A percentile compares a stretch with the other conserved stretches of the same genome.
These are phyloP conservation scores for Acheta domesticus DNA, from an alignment of 2,888 invertebrate species.

Conservation along the genomic window DNA sequence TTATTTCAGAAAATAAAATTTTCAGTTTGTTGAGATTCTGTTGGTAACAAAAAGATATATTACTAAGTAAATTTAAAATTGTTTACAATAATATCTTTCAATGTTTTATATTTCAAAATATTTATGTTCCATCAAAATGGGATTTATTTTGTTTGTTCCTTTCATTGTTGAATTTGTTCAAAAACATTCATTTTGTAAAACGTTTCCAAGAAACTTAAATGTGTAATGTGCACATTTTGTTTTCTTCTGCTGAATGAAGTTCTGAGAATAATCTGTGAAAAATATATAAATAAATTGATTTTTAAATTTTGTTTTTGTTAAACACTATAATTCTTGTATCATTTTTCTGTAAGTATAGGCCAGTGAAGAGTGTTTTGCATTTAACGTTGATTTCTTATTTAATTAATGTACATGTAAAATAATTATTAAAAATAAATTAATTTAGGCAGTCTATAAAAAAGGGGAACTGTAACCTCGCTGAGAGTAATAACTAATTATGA, in stretches of 20 bases:
- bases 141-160: not conserved
- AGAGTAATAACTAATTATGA: not conserved
- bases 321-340: not conserved
- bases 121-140: not conserved
- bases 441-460: not conserved
- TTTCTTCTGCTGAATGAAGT: not conserved
- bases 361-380: not conserved
- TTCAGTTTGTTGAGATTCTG: too few relatives aligned
- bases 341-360: not conserved
- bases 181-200: not conserved
- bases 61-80: too few relatives aligned
- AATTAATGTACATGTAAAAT: not conserved
- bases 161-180: not conserved
- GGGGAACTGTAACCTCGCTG: constrained; percentile 18
- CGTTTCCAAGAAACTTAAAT: not conserved
- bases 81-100: too few relatives aligned
- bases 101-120: not conserved
- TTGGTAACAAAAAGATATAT: too few relatives aligned
- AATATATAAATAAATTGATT: not conserved
- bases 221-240: not conserved
- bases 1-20: too few relatives aligned
- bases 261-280: not conserved
- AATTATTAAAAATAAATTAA: not conserved
- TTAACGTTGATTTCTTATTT: not conserved
- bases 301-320: not conserved